A percentile compares a stretch with the other conserved stretches of the same genome.
Conservation (phyloP, 2,888 invertebrate species). For the Tetragonula carbonaria region DNA sequence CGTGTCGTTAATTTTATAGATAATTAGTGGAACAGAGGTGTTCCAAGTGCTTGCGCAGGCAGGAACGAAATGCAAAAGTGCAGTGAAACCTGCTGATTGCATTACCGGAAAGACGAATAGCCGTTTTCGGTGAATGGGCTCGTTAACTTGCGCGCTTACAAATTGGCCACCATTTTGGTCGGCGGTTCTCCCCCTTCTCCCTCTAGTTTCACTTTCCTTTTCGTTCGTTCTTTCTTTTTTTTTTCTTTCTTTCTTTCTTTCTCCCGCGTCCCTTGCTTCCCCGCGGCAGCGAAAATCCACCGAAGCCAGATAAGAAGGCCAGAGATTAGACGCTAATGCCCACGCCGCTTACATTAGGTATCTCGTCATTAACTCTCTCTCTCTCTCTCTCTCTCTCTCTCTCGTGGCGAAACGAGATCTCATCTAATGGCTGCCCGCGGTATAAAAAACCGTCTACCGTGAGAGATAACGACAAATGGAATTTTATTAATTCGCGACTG, state of each 20-base stretch:
- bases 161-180: constrained; percentile 64
- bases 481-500: neutral
- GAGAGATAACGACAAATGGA: neutral
- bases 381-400: neutral
- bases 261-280: neutral
- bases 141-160: constrained; percentile 65
- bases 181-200: constrained; percentile 19
- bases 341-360: constrained; percentile 20
- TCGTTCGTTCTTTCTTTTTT: neutral
- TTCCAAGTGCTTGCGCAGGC: constrained; percentile 42
- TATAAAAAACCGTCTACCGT: neutral
- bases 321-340: constrained; percentile 50
- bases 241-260: neutral
- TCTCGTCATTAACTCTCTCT: constrained; percentile 22
- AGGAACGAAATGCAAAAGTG: constrained; percentile 62
- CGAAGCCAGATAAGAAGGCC: constrained; percentile 35
- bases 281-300: constrained; percentile 30
- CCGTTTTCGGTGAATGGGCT: constrained; percentile 65
- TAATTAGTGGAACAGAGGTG: constrained; percentile 53
- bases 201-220: neutral
- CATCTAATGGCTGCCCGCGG: neutral
- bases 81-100: constrained; percentile 58
- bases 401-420: neutral
- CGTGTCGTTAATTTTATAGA: constrained; percentile 60
- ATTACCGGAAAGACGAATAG: constrained; percentile 66